Evolutionary conservation across 2,113 vertebrate species (phyloP), one percentile per base, ranked within the genome.

Genomic region (Amia ocellicauda): DNA sequence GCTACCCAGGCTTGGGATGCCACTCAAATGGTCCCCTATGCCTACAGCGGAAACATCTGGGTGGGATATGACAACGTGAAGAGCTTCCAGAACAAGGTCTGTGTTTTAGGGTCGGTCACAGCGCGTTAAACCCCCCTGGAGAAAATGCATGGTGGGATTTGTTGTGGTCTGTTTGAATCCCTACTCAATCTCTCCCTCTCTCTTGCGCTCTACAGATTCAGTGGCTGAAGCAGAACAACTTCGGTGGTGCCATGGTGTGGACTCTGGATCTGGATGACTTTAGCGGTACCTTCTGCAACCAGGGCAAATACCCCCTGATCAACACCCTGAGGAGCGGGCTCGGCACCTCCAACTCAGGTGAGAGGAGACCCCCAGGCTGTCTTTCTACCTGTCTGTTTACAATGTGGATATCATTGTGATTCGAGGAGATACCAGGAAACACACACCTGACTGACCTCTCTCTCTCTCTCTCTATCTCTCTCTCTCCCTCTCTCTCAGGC

Each of bases 11-110:
- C 77, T 9, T 85, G 83, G 85, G 83, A 88, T 2, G 4, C 53
- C 5, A 7, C 70, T 7, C 82, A 86, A 67, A 49, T 76, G 0
- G 78, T 83, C 7, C 86, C 88, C 26, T 90, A 86, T 29, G 80
- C 84, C 57, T 86, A 77, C 71, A 81, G 69, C 62, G 75, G 80
- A 60, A 82, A 72, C 52, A 40, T 83, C 27, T 90, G 84, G 85
- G 73, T 88, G 28, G 81, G 84, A 31, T 91, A 85, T 77, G 88
- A 89, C 72, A 85, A 89, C 60, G 63, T 78, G 23, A 87, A 84
- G 76, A 88, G 86, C 64, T 88, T 86, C 62, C 49, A 83, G 55
- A 58, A 68, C 64, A 90, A 90, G 80, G 83, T 88, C 40, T 49
- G 71, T 1, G n/a, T 64, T 14, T 23, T 36, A 10, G 31, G 31